Conservation (phyloP, 2,888 invertebrate species). For the Agapetus fuscipes region DNA sequence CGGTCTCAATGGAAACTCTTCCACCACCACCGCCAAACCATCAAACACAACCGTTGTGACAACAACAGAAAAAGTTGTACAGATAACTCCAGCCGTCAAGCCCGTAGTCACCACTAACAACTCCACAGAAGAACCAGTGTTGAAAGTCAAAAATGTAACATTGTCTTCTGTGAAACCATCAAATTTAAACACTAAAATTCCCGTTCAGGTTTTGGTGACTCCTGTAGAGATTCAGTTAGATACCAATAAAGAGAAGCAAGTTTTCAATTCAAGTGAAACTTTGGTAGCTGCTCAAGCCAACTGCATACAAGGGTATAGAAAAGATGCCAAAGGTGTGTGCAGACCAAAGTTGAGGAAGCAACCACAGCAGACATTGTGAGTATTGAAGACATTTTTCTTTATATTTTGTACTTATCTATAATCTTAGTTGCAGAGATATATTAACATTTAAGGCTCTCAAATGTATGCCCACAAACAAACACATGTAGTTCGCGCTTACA, state of each 20-base stretch:
- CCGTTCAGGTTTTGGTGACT: conserved; percentile 16
- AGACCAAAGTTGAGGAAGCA: conserved; percentile 14
- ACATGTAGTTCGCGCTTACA: too few relatives aligned
- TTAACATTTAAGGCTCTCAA: too few relatives aligned
- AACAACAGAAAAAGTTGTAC: conserved; percentile 17
- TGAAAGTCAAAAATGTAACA: too few relatives aligned
- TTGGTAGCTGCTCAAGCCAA: conserved; percentile 8
- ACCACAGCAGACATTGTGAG: conserved; percentile 18
- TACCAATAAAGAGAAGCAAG: conserved; percentile 4
- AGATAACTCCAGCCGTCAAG: conserved; percentile 17
- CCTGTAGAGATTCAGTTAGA: conserved; percentile 15
- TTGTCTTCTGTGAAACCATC: too few relatives aligned
- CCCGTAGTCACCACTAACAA: too few relatives aligned
- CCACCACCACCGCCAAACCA: conserved; percentile 4
- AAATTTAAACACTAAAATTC: conserved; percentile 12
- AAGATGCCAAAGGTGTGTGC: conserved; percentile 17
- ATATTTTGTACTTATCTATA: too few relatives aligned
- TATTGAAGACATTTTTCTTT: too few relatives aligned
- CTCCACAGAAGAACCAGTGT: too few relatives aligned
- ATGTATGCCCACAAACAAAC: too few relatives aligned
- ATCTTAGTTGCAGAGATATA: too few relatives aligned
- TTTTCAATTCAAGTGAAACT: neutral
- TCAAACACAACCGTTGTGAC: neutral
- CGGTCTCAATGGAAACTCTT: conserved; percentile 34
- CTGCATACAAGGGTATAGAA: conserved; percentile 19